phyloP scores from a whole-genome alignment of 2,888 invertebrate species.

The Monoplex corrugatus region DNA sequence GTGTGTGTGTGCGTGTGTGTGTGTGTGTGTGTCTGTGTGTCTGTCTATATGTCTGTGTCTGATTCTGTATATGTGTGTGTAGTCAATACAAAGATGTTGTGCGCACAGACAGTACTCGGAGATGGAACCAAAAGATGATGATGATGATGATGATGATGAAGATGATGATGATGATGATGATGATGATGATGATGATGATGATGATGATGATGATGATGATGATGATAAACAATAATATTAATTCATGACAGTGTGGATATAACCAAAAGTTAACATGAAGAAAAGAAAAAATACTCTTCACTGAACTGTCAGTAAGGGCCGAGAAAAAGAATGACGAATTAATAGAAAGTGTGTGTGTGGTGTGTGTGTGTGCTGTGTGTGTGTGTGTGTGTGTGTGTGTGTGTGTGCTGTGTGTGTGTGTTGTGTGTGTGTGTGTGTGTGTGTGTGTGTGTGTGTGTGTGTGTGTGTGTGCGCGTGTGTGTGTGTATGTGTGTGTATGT shows the following conservation, averaged over 20 bases:
- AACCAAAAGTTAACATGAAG: background rate
- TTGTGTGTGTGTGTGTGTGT: background rate
- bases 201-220: background rate
- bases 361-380: too few species aligned
- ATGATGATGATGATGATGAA: background rate
- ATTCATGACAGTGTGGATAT: background rate
- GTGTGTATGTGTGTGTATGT: background rate
- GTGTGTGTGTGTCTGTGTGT: background rate
- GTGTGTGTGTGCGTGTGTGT: too few species aligned
- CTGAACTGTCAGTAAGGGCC: background rate
- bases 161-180: background rate
- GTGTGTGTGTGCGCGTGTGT: background rate
- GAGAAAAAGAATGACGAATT: too few species aligned
- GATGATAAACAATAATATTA: background rate
- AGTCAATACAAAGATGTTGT: too few species aligned
- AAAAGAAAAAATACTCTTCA: background rate
- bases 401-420: background rate
- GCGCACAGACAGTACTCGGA: background rate
- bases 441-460: background rate
- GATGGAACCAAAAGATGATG: background rate
- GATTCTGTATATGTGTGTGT: too few species aligned
- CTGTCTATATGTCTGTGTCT: background rate
- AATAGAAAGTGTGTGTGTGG: too few species aligned
- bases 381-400: too few species aligned
- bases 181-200: background rate